Conservation (phyloP, 92 coral and sea anemone genomes). For the Zoanthus solanderi region DNA sequence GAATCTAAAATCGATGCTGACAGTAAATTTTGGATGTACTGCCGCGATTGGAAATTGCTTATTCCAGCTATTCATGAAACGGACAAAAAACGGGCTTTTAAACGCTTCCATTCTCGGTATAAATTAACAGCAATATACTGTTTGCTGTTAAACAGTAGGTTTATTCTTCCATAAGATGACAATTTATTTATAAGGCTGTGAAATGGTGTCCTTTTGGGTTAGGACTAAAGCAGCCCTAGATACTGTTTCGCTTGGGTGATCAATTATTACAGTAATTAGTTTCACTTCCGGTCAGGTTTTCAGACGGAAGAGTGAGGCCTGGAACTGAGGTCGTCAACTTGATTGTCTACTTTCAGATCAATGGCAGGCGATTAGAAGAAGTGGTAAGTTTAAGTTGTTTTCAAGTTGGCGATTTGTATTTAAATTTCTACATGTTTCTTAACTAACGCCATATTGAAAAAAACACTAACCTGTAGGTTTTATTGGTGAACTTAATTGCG, state of each 20-base stretch:
- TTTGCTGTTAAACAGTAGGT: neutral
- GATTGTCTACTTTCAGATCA: neutral
- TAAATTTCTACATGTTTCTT: neutral
- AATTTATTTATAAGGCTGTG: neutral
- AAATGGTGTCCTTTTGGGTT: neutral
- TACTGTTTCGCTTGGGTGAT: neutral
- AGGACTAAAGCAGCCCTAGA: neutral
- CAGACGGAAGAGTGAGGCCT: neutral
- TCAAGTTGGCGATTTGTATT: neutral
- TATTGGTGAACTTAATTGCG: neutral
- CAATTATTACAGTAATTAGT: neutral
- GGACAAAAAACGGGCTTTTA: neutral
- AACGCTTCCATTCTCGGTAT: neutral
- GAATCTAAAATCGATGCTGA: too few species aligned
- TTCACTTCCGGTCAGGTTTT: neutral
- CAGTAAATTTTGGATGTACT: too few species aligned
- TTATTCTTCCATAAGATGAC: neutral
- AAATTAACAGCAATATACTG: neutral
- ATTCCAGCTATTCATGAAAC: neutral
- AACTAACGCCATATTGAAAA: neutral
- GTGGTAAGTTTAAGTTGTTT: conserved; percentile 8
- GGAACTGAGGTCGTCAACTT: neutral
- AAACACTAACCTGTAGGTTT: neutral
- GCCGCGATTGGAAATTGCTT: neutral
- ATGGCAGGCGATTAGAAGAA: neutral